Evolutionary conservation across 1,140 invertebrate species (phyloP).

Genomic region (Macrobrachium rosenbergii): DNA sequence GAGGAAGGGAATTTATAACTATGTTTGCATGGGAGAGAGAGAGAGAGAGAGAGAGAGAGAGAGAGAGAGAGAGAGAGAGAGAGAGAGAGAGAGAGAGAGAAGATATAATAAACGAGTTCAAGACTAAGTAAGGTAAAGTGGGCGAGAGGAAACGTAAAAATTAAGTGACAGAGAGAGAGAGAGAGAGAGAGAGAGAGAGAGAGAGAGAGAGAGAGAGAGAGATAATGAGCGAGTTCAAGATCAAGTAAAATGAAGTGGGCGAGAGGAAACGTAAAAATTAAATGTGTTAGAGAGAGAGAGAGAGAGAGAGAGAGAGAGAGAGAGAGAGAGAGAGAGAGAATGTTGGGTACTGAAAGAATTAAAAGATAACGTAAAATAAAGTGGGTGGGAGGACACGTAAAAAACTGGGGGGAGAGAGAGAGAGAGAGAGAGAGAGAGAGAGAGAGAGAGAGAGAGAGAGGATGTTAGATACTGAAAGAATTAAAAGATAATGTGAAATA

Average conservation of each 20-base stretch:
- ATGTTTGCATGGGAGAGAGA: neutral
- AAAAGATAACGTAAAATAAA: neutral
- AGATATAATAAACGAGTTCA: neutral
- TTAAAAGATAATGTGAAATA: neutral
- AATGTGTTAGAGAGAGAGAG: neutral
- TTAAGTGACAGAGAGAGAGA: neutral
- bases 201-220: neutral
- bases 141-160: too few species aligned
- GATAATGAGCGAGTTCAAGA: too few species aligned
- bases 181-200: neutral
- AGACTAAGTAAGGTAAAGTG: too few species aligned
- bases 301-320: neutral
- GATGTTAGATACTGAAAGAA: too few species aligned
- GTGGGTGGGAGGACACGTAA: neutral
- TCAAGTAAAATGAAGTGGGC: too few species aligned
- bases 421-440: too few species aligned
- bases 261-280: too few species aligned
- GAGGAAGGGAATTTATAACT: neutral
- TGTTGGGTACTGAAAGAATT: neutral
- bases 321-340: neutral
- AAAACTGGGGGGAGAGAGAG: too few species aligned
- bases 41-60: conserved; percentile 21
- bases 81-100: neutral
- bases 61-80: conserved; percentile 8
- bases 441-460: too few species aligned